Evolutionary conservation across 2,888 invertebrate genomes (phyloP), one percentile per base, ranked within the genome.

Genomic region (Chymomyza fuscimana): DNA sequence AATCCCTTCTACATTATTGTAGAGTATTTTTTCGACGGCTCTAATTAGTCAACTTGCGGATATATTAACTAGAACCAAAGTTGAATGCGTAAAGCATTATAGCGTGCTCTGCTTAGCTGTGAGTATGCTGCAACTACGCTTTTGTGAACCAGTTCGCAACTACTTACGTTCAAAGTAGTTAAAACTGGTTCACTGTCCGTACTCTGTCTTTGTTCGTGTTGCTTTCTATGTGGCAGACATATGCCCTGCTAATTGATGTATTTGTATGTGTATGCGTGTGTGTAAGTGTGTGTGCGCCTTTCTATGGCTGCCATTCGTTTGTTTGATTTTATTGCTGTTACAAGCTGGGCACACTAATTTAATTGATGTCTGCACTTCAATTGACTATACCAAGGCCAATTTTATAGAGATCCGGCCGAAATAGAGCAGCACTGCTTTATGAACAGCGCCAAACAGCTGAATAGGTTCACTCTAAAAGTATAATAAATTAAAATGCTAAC

Each of bases 161-260:
- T 7, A 32, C 7, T 32, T 32, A 32, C 4, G 1, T 32, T 32
- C 9, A 9, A 7, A 7, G 32, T 32, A 32, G 32, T 32, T 32
- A 5, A 5, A 5, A 9, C 5, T 32, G 32, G 72, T 69, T 54
- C 61, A 16, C 46, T 61, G 22, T 51, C 56, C 46, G 15, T 46
- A 32, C 54, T 10, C 15, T 32, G 19, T 22, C 25, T 4, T 36
- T 40, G 19, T 29, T 25, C 10, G 32, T 50, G 4, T 5, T 36
- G 22, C 19, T 63, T 59, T 72, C 50, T 60, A 46, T 72, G 12
- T 2, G 6, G 67, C 25, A 63, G 73, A 36, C 73, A 64, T 73
- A 65, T 73, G 73, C 54, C 63, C 22, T 50, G 67, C 67, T 73
- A 73, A 73, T 73, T 73, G 63, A 67, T 54, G 12, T 46, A 73